phyloP scores from a whole-genome alignment of 2,797 vertebrate species.

The Phrynocephalus forsythii region DNA sequence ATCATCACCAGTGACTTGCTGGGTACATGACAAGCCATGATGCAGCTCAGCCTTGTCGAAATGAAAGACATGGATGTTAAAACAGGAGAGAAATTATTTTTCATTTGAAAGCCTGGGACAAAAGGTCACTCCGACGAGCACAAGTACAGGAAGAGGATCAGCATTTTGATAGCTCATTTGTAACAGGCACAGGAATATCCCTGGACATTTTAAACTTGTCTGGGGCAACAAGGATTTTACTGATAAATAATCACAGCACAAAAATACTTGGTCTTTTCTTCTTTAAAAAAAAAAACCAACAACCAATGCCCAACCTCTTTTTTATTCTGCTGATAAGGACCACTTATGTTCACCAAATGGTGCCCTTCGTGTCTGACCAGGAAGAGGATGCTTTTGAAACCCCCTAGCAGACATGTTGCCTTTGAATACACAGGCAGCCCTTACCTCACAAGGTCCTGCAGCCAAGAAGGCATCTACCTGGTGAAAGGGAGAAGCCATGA shows the following conservation, averaged over 20 bases:
- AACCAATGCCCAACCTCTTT: neutral
- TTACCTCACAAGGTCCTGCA: conserved; percentile 23
- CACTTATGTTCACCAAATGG: neutral
- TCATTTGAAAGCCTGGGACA: conserved; percentile 52
- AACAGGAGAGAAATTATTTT: conserved; percentile 46
- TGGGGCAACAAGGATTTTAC: conserved; percentile 43
- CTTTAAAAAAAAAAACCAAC: neutral
- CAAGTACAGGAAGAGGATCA: conserved; percentile 52
- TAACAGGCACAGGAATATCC: conserved; percentile 55
- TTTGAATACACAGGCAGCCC: conserved; percentile 33
- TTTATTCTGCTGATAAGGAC: conserved; percentile 33
- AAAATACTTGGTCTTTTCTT: conserved; percentile 20
- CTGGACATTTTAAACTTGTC: conserved; percentile 35
- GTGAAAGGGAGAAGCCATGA: neutral
- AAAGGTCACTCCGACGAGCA: conserved; percentile 57
- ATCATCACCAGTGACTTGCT: conserved; percentile 2
- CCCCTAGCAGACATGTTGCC: neutral
- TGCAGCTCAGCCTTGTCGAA: conserved; percentile 14
- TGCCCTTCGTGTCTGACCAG: conserved; percentile 22
- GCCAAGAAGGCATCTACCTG: neutral
- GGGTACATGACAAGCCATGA: conserved; percentile 46
- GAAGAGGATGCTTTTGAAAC: conserved; percentile 40
- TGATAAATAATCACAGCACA: conserved; percentile 22
- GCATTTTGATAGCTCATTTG: conserved; percentile 58
- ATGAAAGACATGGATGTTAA: conserved; percentile 45